These are phyloP conservation scores for Paedocypris micromegethes DNA, from an alignment of 2,797 vertebrate species.

Conservation along the genomic window DNA sequence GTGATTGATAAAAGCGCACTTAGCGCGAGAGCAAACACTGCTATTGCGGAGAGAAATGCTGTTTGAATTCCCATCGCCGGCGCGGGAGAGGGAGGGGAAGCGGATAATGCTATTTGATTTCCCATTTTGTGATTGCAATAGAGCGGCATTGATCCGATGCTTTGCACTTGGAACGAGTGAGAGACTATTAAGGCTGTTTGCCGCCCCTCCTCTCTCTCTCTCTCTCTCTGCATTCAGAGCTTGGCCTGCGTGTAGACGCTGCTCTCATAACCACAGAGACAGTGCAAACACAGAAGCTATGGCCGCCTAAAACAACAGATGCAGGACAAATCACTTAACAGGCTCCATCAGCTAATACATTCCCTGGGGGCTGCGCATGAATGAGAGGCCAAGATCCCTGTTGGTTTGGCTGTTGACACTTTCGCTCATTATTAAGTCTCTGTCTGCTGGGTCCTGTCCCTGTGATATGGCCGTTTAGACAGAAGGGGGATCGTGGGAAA, in stretches of 20 bases:
- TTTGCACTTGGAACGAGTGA: constrained; percentile 85
- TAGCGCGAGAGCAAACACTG: constrained; percentile 91
- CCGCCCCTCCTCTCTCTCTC: constrained; percentile 68
- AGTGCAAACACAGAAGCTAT: constrained; percentile 82
- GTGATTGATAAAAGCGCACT: constrained; percentile 94
- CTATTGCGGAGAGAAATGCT: constrained; percentile 78
- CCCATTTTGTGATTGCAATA: constrained; percentile 98
- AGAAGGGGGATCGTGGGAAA: constrained; percentile 84
- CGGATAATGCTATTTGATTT: constrained; percentile 96
- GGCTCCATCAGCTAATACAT: constrained; percentile 99
- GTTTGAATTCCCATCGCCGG: constrained; percentile 84
- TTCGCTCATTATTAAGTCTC: constrained; percentile 87
- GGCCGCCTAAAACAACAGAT: constrained; percentile 98
- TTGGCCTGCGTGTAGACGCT: constrained; percentile 80
- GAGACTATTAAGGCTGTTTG: constrained; percentile 96
- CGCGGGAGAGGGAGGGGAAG: constrained; percentile 40
- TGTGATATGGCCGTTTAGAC: constrained; percentile 62
- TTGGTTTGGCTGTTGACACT: constrained; percentile 88
- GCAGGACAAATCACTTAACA: constrained; percentile 99
- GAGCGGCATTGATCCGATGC: constrained; percentile 96
- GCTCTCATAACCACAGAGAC: constrained; percentile 95
- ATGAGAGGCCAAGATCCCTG: constrained; percentile 58
- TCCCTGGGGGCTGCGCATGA: constrained; percentile 87
- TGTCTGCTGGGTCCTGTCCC: constrained; percentile 77
- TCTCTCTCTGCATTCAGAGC: constrained; percentile 77